Evolutionary conservation across 2,888 invertebrate genomes (phyloP).

Genomic region (Coremacera marginata): DNA sequence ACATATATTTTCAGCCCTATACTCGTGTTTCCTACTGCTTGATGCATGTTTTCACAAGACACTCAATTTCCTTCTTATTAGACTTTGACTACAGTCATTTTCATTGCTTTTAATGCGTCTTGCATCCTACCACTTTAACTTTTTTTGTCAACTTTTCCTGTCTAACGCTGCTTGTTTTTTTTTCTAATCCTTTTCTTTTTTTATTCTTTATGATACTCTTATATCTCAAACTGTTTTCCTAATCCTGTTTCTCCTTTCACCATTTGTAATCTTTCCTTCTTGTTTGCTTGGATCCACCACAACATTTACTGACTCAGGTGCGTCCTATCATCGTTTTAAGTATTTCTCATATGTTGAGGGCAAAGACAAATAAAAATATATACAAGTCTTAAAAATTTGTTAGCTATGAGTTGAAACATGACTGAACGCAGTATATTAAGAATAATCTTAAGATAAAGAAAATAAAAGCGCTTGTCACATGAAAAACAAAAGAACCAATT

Average conservation of each 20-base stretch:
- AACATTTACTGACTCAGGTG: conserved; percentile 56
- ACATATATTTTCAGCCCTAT: too few species aligned
- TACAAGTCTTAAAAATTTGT: too few species aligned
- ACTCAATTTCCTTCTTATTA: too few species aligned
- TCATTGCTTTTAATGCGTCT: too few species aligned
- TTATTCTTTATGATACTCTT: not conserved
- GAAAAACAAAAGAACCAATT: not conserved
- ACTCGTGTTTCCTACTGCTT: too few species aligned
- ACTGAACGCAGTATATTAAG: too few species aligned
- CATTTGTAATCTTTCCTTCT: not conserved
- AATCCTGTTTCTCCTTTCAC: not conserved
- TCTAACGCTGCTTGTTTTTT: not conserved
- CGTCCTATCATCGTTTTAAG: conserved; percentile 30
- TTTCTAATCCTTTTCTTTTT: not conserved
- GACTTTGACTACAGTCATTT: too few species aligned
- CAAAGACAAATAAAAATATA: not conserved
- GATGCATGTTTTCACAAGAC: too few species aligned
- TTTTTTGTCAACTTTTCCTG: not conserved
- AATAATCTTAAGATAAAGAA: too few species aligned
- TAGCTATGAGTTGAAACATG: too few species aligned
- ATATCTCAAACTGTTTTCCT: not conserved
- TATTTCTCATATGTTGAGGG: not conserved
- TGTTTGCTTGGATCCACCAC: not conserved
- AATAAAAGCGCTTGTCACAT: too few species aligned
- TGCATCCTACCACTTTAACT: not conserved